Evolutionary conservation across 2,888 invertebrate species (phyloP), one percentile per base, ranked within the genome.

Genomic region (Xylota sylvarum): DNA sequence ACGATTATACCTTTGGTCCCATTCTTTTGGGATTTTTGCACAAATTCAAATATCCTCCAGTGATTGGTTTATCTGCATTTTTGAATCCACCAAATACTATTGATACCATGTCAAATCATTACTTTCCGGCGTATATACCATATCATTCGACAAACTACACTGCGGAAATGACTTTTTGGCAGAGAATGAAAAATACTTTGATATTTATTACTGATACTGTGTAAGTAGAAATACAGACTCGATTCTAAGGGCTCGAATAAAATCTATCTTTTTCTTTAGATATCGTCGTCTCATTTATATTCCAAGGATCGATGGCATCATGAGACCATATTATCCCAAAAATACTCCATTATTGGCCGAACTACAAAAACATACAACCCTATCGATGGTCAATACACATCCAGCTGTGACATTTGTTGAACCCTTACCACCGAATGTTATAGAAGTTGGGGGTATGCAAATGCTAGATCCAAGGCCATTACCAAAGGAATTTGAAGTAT

Each of bases 371-470:
- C 87, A 79, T 0, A 87, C 89, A 12, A 80, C 89, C 19, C 6
- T 93, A 2, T 85, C 90, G 10, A 88, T 93, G 10, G 89, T 92
- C 0, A 93, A 93, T 79, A 90, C 90, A 0, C 89, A 92, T 88
- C 89, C 91, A 0, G 89, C 89, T 0, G 76, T 91, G 3, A 91
- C 92, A 46, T 90, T 89, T 76, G 88, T 90, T 1, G 90, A 91
- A 40, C 90, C 92, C 37, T 40, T 91, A n/a, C 91, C 91, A 4
- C 91, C 91, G 5, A 91, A 91, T 88, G 88, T 92, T 0, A 89
- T 93, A 12, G 90, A 91, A 88, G 89, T 93, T 2, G 92, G 90
- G 6, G 93, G 93, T 0, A 73, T 92, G 55, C 93, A 93, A 50
- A 90, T 92, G 30, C 32, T 72, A 7, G 88, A 90, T 5, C 79